phyloP scores from a whole-genome alignment of 2,113 vertebrate species.

The Sebastes fasciatus region DNA sequence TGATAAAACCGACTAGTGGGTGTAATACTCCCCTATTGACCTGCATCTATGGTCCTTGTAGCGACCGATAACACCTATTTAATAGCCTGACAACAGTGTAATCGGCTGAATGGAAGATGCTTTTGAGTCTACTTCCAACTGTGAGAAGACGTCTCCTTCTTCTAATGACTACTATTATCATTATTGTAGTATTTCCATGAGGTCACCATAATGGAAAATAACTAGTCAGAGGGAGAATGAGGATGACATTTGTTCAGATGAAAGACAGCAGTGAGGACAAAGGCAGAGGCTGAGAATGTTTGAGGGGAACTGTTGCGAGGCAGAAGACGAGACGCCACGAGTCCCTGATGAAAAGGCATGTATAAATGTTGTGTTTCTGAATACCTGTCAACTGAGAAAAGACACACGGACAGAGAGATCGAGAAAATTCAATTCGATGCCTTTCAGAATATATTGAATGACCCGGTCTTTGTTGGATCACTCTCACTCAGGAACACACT shows the following conservation, averaged over 20 bases:
- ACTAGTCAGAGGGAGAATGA: not conserved
- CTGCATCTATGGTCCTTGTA: too few relatives aligned
- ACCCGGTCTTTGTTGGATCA: conserved; percentile 56
- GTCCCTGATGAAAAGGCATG: conserved; percentile 25
- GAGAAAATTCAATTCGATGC: conserved; percentile 46
- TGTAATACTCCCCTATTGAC: too few relatives aligned
- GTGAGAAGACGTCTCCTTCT: not conserved
- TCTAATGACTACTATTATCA: too few relatives aligned
- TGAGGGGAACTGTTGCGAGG: not conserved
- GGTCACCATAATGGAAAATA: not conserved
- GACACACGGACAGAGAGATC: conserved; percentile 9
- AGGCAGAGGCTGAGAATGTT: not conserved
- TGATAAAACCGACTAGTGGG: too few relatives aligned
- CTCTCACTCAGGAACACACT: conserved; percentile 46
- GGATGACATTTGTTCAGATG: not conserved
- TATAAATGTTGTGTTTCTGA: conserved; percentile 24
- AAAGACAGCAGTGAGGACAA: conserved; percentile 9
- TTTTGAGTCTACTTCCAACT: not conserved
- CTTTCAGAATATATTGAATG: conserved; percentile 61
- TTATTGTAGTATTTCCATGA: not conserved
- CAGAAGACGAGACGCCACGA: not conserved
- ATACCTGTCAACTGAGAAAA: conserved; percentile 39
- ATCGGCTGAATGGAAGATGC: not conserved
- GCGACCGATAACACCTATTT: too few relatives aligned
- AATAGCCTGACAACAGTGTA: not conserved